Evolutionary conservation across 2,888 invertebrate species (phyloP), one percentile per base, ranked within the genome.

Genomic region (Zygothrica quintamaculata): DNA sequence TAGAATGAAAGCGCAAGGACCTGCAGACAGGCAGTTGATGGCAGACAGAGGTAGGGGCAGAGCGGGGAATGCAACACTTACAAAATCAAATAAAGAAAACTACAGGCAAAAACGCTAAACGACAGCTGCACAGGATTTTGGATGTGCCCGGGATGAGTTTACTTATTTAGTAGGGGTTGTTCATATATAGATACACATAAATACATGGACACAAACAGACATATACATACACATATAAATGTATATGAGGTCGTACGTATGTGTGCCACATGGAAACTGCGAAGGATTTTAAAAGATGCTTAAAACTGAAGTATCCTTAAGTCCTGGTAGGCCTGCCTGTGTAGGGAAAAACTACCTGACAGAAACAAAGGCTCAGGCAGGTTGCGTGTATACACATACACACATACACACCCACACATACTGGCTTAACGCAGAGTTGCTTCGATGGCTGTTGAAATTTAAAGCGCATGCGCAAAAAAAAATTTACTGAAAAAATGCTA

Each of bases 391-490:
- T 61, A 72, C 43, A 60, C 42, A 47, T 39, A 46, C 29, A 31
- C 15, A 42, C 69, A 47, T 50, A 39, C 48, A 58, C 44, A 22
- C 31, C 52, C 36, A 33, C 44, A 48, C 46, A 43, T 25, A 48
- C 37, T 34, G 29, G 47, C 9, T 46, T 48, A 62, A 47, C 62
- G 55, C 82, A 82, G 82, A 82, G 82, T 82, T 82, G 82, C 82
- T 82, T 82, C 84, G 76, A 57, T 52, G 46, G 31, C 42, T 36
- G 55, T 33, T 29, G 18, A 7, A 43, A 1, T 12, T 31, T 15
- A 86, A 51, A 48, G 82, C 82, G 82, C 82, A 82, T 82, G 82
- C 82, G 82, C 81, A 34, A 86, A 71, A 85, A 82, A 70, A 77
- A 81, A 39, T 56, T 66, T 42, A 65, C 64, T 52, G 55, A 72